Evolutionary conservation across 2,113 vertebrate genomes (phyloP).

Genomic region (Callipepla californica): DNA sequence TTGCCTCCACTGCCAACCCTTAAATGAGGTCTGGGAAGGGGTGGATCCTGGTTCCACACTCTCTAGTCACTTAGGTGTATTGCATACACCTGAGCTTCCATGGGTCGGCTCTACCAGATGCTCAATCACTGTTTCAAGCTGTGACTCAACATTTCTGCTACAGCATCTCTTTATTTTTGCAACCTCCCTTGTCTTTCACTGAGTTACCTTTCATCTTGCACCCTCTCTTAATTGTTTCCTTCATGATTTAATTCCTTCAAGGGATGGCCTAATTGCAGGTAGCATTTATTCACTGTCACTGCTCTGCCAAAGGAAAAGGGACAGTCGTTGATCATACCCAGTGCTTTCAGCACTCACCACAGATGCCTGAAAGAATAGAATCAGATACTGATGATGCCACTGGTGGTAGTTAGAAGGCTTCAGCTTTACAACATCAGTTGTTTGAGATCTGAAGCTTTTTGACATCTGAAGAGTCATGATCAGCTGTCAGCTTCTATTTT

Average conservation of each 20-base stretch:
- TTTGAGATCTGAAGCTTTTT: neutral
- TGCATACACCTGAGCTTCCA: too few relatives aligned
- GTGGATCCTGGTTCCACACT: too few relatives aligned
- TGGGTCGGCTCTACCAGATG: too few relatives aligned
- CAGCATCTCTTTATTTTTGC: neutral
- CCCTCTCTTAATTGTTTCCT: neutral
- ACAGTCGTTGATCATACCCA: neutral
- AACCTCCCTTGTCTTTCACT: neutral
- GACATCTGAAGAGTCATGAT: neutral
- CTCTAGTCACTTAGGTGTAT: too few relatives aligned
- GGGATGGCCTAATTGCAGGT: neutral
- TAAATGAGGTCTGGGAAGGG: too few relatives aligned
- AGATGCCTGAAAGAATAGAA: neutral
- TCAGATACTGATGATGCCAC: neutral
- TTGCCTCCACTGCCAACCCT: too few relatives aligned
- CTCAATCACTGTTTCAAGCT: too few relatives aligned
- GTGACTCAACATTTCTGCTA: too few relatives aligned
- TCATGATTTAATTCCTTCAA: conserved; percentile 16
- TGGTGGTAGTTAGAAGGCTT: neutral
- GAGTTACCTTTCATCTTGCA: neutral
- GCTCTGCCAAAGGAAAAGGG: neutral
- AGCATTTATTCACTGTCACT: neutral
- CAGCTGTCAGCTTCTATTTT: neutral
- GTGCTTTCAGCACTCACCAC: neutral
- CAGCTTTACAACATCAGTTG: neutral